phyloP scores from a whole-genome alignment of 2,888 invertebrate genomes.

The Apodemia zela region DNA sequence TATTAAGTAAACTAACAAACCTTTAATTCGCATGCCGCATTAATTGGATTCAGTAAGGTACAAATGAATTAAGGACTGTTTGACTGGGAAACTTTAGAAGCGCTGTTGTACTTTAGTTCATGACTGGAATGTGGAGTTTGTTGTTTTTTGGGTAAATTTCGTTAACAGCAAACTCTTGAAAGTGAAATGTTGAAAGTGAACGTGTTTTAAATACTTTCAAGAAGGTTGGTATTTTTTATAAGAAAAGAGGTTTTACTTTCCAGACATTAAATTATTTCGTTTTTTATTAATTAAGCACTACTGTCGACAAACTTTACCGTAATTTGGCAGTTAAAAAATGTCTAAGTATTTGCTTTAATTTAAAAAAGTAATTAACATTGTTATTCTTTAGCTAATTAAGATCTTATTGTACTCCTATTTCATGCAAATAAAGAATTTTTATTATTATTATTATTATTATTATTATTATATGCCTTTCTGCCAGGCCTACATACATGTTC shows the following conservation, averaged over 20 bases:
- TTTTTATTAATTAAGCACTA: too few relatives aligned
- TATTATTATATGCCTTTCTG: too few relatives aligned
- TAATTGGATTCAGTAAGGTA: constrained; percentile 21
- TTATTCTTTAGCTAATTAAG: too few relatives aligned
- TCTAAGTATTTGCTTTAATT: too few relatives aligned
- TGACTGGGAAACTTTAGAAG: constrained; percentile 15
- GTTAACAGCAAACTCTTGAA: constrained; percentile 7
- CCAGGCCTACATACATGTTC: too few relatives aligned
- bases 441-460: too few relatives aligned
- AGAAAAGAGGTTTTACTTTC: not conserved
- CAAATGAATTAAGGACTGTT: constrained; percentile 16
- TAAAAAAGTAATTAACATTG: too few relatives aligned
- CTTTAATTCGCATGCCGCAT: constrained; percentile 27
- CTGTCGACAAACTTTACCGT: too few relatives aligned
- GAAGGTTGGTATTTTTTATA: not conserved
- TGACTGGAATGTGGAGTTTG: constrained; percentile 17
- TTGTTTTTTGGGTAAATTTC: constrained; percentile 6
- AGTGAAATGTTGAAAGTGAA: constrained; percentile 10
- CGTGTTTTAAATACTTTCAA: constrained; percentile 9
- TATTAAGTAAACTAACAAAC: constrained; percentile 36
- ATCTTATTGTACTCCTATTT: too few relatives aligned
- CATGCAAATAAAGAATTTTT: too few relatives aligned
- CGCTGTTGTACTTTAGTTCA: constrained; percentile 10
- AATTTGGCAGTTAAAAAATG: too few relatives aligned
- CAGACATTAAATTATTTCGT: not conserved